Percentiles rank a stretch among this genome's conserved stretches.
Conservation (phyloP, 2,113 vertebrate species). For the Myocastor coypus region DNA sequence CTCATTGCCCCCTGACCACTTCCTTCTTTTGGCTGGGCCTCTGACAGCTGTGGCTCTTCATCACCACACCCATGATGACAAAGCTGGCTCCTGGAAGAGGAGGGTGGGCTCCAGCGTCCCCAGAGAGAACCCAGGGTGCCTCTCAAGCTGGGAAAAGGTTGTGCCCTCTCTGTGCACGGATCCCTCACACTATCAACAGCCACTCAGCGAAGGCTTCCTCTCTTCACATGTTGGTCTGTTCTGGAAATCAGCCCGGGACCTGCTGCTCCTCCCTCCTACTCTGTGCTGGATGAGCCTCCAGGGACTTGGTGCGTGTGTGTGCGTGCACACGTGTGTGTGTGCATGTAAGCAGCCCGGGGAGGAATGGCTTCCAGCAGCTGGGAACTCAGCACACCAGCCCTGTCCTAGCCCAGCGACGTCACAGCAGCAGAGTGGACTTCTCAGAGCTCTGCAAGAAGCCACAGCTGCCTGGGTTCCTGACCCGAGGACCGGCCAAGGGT, state of each 20-base stretch:
- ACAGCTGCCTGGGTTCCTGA: neutral
- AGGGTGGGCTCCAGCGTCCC: too few species aligned
- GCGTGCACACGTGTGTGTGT: neutral
- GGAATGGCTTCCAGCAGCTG: neutral
- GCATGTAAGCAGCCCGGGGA: neutral
- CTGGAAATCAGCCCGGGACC: neutral
- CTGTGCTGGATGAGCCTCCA: neutral
- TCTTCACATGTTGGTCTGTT: neutral
- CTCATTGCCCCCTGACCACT: neutral
- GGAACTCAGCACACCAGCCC: neutral
- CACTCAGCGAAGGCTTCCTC: neutral
- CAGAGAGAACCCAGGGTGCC: neutral
- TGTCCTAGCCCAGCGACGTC: neutral
- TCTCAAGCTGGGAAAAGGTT: neutral
- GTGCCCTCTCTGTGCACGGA: too few species aligned
- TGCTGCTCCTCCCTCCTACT: neutral
- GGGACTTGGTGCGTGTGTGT: neutral
- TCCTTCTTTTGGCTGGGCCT: neutral
- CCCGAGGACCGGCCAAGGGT: neutral
- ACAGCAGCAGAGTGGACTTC: neutral
- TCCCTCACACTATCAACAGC: neutral
- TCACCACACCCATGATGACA: neutral
- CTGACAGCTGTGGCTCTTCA: neutral
- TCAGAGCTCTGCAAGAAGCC: neutral
- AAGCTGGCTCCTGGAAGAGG: neutral